Evolutionary conservation across 1,140 invertebrate genomes (phyloP), one percentile per base, ranked within the genome.

Genomic region (Pentalonia nigronervosa): DNA sequence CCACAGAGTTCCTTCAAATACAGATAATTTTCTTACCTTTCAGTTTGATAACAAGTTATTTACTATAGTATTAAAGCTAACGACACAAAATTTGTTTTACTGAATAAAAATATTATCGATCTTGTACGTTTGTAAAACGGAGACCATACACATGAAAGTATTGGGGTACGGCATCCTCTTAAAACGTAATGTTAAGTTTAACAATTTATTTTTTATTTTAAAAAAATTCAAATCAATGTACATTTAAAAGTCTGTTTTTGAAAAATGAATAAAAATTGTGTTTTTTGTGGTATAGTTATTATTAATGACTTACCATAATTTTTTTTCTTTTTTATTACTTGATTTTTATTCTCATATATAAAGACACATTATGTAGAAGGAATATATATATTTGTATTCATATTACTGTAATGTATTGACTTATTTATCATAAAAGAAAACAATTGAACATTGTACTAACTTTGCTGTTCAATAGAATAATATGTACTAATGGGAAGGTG

Each of bases 391-490:
- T 67, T 67, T 67, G 60, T n/a, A n/a, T 11, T 67, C 30, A 67
- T 2, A 17, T 67, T 17, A 34, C n/a, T 4, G 17, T 2, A n/a
- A n/a, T 76, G 30, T 76, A 76, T 83, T 83, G 25, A 47, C 41
- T 87, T 25, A 45, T 87, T 87, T 87, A n/a, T 87, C 25, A 48
- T n/a, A 87, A 30, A 87, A 47, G 21, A n/a, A 84, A 84, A 87
- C 11, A 86, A 30, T 45, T 86, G 41, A 86, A 47, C 11, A 45
- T 87, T 47, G 11, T 14, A 87, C 84, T 45, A 48, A 47, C 84
- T 11, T 83, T 45, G 30, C 45, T 30, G 25, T 87, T 47, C 30
- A 87, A 45, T 47, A n/a, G 11, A 87, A 87, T 87, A 87, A 30
- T 48, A 30, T 30, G 25, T 48, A 87, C 41, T 87, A 87, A 45